These are phyloP conservation scores for Caenorhabditis sp. DNA, from an alignment of 2,888 invertebrate genomes.

Conservation along the genomic window DNA sequence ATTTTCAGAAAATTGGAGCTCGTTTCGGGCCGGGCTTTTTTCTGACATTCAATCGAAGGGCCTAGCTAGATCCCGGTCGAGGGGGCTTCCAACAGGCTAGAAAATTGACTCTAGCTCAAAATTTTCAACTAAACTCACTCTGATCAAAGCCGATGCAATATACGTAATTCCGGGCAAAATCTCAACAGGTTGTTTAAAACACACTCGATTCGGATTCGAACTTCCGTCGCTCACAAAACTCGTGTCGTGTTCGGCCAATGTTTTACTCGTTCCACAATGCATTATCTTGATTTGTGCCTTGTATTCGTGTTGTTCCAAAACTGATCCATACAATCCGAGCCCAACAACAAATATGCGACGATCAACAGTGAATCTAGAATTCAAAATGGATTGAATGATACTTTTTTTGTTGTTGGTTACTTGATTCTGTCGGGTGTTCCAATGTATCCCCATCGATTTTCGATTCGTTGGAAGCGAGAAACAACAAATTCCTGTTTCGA, in stretches of 20 bases:
- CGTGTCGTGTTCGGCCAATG: constrained; percentile 80
- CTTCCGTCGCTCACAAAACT: constrained; percentile 83
- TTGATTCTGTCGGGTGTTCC: constrained; percentile 83
- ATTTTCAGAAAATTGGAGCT: too few species aligned
- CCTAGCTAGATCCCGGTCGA: too few species aligned
- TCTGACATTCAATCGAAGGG: too few species aligned
- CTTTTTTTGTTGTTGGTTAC: constrained; percentile 73
- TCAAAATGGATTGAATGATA: too few species aligned
- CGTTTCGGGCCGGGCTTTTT: too few species aligned
- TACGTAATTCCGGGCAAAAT: constrained; percentile 82
- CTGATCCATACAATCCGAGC: constrained; percentile 84
- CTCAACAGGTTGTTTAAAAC: constrained; percentile 78
- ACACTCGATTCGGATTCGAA: constrained; percentile 79
- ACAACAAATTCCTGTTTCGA: constrained; percentile 43
- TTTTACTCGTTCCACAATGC: constrained; percentile 80
- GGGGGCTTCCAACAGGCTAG: too few species aligned
- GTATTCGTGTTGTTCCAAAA: constrained; percentile 82
- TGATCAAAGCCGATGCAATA: constrained; percentile 82
- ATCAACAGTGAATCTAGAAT: constrained; percentile 84
- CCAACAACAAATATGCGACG: constrained; percentile 83
- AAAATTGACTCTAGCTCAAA: too few species aligned
- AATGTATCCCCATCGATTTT: constrained; percentile 84
- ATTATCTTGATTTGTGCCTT: constrained; percentile 73
- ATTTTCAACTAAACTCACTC: constrained; percentile 76
- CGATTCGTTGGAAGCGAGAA: constrained; percentile 79